Conservation (phyloP, 2,797 vertebrate genomes). For the Cirrhinus mrigala region DNA sequence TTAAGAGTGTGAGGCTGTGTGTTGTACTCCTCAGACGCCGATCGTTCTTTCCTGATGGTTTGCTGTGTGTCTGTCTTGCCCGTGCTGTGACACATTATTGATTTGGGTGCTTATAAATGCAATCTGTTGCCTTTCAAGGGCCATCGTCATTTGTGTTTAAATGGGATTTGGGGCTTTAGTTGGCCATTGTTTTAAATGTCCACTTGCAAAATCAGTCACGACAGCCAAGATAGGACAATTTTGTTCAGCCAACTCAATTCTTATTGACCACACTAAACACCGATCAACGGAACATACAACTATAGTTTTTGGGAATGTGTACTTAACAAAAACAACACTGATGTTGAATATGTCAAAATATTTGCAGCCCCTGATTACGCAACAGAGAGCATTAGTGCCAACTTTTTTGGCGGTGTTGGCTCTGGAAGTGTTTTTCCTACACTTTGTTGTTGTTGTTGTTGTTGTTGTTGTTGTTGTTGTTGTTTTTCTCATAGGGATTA, state of each 20-base stretch:
- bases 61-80: background rate
- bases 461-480: too few relatives aligned
- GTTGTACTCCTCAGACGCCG: background rate
- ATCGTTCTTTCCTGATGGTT: background rate
- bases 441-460: too few relatives aligned
- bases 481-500: too few relatives aligned
- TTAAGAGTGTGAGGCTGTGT: background rate
- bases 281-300: background rate
- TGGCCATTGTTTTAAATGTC: constrained; percentile 14
- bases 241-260: constrained; percentile 1
- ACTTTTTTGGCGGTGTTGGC: too few relatives aligned
- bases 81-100: constrained; percentile 5
- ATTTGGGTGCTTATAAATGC: constrained; percentile 8
- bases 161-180: constrained; percentile 11
- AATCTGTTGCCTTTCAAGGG: constrained; percentile 22
- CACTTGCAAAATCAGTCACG: background rate
- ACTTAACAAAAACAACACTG: background rate
- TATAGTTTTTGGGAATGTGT: background rate
- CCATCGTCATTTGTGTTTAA: constrained; percentile 13
- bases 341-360: background rate
- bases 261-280: background rate
- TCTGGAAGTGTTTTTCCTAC: background rate
- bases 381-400: background rate
- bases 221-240: constrained; percentile 5
- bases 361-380: background rate